Evolutionary conservation across 2,113 vertebrate genomes (phyloP), one percentile per base, ranked within the genome.

Genomic region (Neomonachus schauinslandi): DNA sequence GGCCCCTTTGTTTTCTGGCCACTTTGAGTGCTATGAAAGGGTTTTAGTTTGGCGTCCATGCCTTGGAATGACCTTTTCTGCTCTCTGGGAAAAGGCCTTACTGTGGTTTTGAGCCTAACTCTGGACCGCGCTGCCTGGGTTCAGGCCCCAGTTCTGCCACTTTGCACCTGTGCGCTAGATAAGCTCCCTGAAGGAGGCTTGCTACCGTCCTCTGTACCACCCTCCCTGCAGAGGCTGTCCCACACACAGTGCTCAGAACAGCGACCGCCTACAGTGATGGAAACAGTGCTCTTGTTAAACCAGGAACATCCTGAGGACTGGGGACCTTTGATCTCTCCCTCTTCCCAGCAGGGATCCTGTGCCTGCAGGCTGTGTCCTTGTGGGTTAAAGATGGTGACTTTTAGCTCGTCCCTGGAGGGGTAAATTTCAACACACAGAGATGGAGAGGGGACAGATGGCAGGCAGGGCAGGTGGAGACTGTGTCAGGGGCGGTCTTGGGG

Each of bases 201-300:
- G 0, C 24, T 59, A 28, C 59, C 33, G 14, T 53, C 65, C 33
- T 7, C 83, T 67, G 53, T 26, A 6, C 13, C 28, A 36, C 28
- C 4, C 26, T 31, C 51, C 4, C 0, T 0, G 31, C 7, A 19
- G 81, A 69, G 31, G 24, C 5, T 6, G 11, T 18, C n/a, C 59
- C 8, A 1, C 22, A 16, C 15, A n/a, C 7, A 0, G 1, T 15
- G 57, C 57, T 53, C 67, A 95, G 84, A 53, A 39, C 72, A 3
- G 59, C 0, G 0, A 18, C 39, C 7, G 2, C 5, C 28, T 14
- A 57, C 55, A 19, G 24, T 0, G 2, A 5, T 16, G 21, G 39
- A 53, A 16, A 24, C 55, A 13, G 3, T 1, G 16, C 65, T n/a
- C 26, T 6, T 22, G 6, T 19, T 18, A 16, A 36, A n/a, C 28